Evolutionary conservation across 2,797 vertebrate species (phyloP).

Genomic region (Varecia variegata): DNA sequence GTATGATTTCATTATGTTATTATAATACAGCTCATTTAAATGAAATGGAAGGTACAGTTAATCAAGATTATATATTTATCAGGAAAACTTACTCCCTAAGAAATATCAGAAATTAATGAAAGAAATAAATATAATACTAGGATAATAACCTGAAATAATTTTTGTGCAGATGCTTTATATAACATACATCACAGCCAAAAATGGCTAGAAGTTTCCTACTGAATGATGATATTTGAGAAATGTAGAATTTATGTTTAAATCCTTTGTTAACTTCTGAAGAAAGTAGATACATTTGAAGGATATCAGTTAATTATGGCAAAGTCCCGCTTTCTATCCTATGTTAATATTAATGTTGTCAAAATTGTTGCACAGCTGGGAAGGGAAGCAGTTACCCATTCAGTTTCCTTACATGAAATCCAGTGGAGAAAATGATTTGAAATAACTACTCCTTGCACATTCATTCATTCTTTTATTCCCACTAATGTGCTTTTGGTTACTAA

Average conservation of each 20-base stretch:
- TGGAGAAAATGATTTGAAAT: conserved; percentile 37
- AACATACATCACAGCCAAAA: neutral
- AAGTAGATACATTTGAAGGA: neutral
- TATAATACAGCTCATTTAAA: conserved; percentile 30
- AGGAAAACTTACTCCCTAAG: conserved; percentile 45
- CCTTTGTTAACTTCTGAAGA: conserved; percentile 6
- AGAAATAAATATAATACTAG: neutral
- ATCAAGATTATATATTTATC: neutral
- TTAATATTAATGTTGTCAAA: neutral
- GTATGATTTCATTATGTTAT: conserved; percentile 29
- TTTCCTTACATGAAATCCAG: conserved; percentile 3
- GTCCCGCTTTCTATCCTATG: neutral
- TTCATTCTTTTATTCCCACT: neutral
- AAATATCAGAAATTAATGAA: conserved; percentile 46
- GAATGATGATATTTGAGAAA: neutral
- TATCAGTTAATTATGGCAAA: neutral
- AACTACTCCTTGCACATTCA: neutral
- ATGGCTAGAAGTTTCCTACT: neutral
- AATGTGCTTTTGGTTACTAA: conserved; percentile 11
- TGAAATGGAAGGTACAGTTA: neutral
- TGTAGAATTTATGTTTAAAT: neutral
- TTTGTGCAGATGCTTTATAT: neutral
- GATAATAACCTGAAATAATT: neutral
- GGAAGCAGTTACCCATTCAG: neutral
- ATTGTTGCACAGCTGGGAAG: neutral